These are phyloP conservation scores for Gadopsis bispinosus DNA, from an alignment of 2,797 vertebrate species.

Conservation along the genomic window DNA sequence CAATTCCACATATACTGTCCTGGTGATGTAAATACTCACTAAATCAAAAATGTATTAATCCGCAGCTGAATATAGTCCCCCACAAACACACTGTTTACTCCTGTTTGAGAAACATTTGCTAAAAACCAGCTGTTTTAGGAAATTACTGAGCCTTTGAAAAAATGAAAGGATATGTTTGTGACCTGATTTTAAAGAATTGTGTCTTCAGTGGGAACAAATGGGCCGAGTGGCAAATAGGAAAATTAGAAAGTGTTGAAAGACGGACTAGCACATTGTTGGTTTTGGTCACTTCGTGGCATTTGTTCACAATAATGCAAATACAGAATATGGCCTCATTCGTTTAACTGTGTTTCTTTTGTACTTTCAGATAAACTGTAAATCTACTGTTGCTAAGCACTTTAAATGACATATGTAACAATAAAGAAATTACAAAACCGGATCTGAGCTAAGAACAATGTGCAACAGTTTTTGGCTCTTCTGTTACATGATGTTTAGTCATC, in stretches of 20 bases:
- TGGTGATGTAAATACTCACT: not conserved
- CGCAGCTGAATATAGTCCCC: not conserved
- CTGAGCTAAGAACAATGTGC: not conserved
- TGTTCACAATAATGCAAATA: not conserved
- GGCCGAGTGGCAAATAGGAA: not conserved
- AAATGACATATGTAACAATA: not conserved
- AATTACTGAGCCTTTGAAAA: not conserved
- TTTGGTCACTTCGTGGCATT: conserved; percentile 2
- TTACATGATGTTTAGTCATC: not conserved
- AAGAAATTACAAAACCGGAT: not conserved
- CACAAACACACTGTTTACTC: not conserved
- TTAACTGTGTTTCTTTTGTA: not conserved
- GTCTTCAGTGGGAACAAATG: not conserved
- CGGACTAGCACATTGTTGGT: not conserved
- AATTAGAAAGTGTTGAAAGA: not conserved
- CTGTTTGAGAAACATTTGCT: not conserved
- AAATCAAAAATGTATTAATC: conserved; percentile 1
- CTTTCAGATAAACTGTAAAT: not conserved
- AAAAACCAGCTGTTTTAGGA: not conserved
- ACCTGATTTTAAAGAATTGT: not conserved
- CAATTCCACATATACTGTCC: not conserved
- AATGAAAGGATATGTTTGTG: not conserved
- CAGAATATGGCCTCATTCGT: not conserved
- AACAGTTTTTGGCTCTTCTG: not conserved
- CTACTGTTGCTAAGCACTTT: not conserved